Base-by-base conservation (phyloP, 2,888 invertebrate species). In the Nipponacmea schrenckii region DNA sequence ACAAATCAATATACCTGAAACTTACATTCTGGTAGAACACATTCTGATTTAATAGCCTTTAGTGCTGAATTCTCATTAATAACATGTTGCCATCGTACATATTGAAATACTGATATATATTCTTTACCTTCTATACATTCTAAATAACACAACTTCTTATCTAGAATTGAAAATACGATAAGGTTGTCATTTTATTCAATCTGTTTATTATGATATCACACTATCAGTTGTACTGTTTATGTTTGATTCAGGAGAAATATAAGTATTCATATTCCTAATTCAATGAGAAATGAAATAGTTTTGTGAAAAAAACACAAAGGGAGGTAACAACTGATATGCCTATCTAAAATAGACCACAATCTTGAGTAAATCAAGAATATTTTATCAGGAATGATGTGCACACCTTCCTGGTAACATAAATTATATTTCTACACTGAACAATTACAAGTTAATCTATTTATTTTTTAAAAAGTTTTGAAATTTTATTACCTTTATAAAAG, bases 61-160 rank as follows among this genome's bases (percentile, higher is more conserved):
- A 94, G 91, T 82, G 94, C 94, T 84, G 92, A 90, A 79, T 93
- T 91, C 85, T 94, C 94, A 77, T 93, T 91, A 27, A 94, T 90
- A 76, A 94, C 90, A 88, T 94, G 92, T 80, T 92, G 92, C 72
- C 93, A 91, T 73, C 94, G 91, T 17, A 94, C 87, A 3, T 91
- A 90, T 83, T 91, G 90, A 83, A 94, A 94, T 10, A 93, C 92
- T 20, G 89, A 88, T n/a, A 91, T 88, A 83, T 91, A 94, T 20
- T 90, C 88, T 81, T 89, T 89, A 0, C 94, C 94, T 72, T 91
- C 91, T 15, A 90, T 88, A 0, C 92, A 92, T 67, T 91, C 89
- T 74, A 94, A 87, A 83, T 92, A 93, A 24, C 87, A 56, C 74
- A 83, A 71, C 7, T 67, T 65, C 44, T 86, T 70, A n/a, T 71